These are phyloP conservation scores for Leptosomus discolor DNA, from an alignment of 2,113 vertebrate species.

Conservation along the genomic window DNA sequence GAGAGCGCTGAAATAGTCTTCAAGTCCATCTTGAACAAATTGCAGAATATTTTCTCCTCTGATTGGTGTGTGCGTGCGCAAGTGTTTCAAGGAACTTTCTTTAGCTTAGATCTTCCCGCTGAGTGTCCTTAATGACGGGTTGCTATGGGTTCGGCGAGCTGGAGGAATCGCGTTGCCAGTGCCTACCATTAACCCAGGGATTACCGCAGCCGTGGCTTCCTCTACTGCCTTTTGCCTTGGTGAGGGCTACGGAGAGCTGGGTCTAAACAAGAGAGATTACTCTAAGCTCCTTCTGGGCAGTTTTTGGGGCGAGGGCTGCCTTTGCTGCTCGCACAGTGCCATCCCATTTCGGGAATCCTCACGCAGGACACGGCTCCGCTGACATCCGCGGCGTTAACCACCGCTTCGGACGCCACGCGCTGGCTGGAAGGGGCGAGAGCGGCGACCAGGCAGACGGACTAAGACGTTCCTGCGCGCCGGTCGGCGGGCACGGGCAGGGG, in stretches of 20 bases:
- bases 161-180: neutral
- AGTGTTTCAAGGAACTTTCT: neutral
- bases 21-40: neutral
- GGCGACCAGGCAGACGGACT: fast-evolving
- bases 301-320: neutral
- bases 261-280: neutral
- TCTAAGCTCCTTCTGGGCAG: fast-evolving
- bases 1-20: neutral
- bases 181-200: neutral
- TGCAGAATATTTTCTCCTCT: neutral
- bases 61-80: neutral
- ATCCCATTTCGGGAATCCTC: neutral
- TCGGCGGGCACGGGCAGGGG: fast-evolving
- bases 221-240: fast-evolving
- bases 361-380: fast-evolving
- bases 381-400: fast-evolving
- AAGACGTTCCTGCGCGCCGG: fast-evolving
- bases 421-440: neutral
- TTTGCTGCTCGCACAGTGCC: fast-evolving
- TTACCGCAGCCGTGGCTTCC: fast-evolving
- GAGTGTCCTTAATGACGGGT: neutral
- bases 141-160: neutral
- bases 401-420: fast-evolving
- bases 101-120: neutral
- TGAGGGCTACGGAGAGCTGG: neutral